phyloP scores from a whole-genome alignment of 1,140 invertebrate species.

The Neodiprion pinetum region DNA sequence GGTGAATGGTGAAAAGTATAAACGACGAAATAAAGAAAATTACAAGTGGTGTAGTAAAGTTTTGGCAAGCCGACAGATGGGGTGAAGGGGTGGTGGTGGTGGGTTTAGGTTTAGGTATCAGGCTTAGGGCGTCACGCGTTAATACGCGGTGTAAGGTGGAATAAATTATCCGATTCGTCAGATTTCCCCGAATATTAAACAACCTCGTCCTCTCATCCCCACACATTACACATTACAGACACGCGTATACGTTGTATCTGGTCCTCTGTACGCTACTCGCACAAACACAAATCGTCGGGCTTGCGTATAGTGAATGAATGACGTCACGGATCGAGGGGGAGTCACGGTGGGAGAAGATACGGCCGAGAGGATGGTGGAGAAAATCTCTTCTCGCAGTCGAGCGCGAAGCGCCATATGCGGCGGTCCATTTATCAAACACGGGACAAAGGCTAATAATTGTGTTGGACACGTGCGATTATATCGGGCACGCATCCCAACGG shows the following conservation, averaged over 20 bases:
- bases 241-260: not conserved
- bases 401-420: conserved; percentile 55
- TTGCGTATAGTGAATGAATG: not conserved
- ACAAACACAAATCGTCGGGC: not conserved
- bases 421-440: conserved; percentile 48
- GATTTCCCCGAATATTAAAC: not conserved
- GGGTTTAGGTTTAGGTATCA: too few species aligned
- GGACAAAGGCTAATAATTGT: conserved; percentile 47
- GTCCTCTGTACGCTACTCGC: not conserved
- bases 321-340: conserved; percentile 22
- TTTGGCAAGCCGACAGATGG: too few species aligned
- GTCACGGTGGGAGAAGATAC: conserved; percentile 45
- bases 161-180: conserved; percentile 5
- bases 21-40: too few species aligned
- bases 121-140: too few species aligned
- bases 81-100: too few species aligned
- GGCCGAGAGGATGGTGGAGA: conserved; percentile 13
- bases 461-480: conserved; percentile 47
- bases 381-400: conserved; percentile 45
- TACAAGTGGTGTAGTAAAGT: too few species aligned
- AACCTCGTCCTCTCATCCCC: too few species aligned
- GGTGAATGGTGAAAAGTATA: too few species aligned
- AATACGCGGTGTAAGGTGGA: not conserved
- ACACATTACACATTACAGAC: not conserved
- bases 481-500: conserved; percentile 28